Evolutionary conservation across 2,113 vertebrate genomes (phyloP), one percentile per base, ranked within the genome.

Genomic region (Falco punctatus): DNA sequence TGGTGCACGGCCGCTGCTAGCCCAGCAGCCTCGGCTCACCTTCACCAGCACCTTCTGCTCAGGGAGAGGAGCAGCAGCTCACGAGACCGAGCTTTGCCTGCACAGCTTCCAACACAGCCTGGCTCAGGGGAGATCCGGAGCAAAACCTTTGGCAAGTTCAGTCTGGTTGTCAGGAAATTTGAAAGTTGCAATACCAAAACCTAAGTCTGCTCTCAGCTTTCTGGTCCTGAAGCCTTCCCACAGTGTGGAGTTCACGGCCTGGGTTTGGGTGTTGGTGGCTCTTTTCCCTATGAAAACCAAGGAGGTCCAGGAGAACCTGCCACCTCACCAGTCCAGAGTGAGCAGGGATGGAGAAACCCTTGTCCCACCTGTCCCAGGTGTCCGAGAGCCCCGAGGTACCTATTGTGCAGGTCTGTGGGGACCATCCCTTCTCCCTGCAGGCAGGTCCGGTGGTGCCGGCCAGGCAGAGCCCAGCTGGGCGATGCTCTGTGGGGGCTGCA

Each of bases 21-120:
- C 40, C 9, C 32, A 5, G 0, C 46, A 30, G 2, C 75, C 94
- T 80, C 1, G 0, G 5, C 40, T 35, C 49, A 4, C 20, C 46
- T 38, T 35, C 22, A 4, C 58, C 35, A 65, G 72, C 13, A 59
- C n/a, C 42, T 79, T 64, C n/a, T 4, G 15, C 40, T 70, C 42
- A 13, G 90, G 48, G 19, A 7, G 3, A 9, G 69, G 19, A 13
- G 49, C 65, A 81, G 84, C 18, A 81, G 61, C 35, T 94, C 38
- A 2, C 5, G 5, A 8, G 82, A 0, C 9, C 57, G 67, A 86
- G 55, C 46, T 71, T 23, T 1, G 0, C 24, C 49, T 7, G 3
- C 15, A 5, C 17, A n/a, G 23, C 44, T 52, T 58, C 74, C 3
- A 54, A 11, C 19, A 2, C 33, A 83, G 61, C 66, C 75, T 48